Evolutionary conservation across 2,797 vertebrate species (phyloP), one percentile per base, ranked within the genome.

Genomic region (Danio albolineatus): DNA sequence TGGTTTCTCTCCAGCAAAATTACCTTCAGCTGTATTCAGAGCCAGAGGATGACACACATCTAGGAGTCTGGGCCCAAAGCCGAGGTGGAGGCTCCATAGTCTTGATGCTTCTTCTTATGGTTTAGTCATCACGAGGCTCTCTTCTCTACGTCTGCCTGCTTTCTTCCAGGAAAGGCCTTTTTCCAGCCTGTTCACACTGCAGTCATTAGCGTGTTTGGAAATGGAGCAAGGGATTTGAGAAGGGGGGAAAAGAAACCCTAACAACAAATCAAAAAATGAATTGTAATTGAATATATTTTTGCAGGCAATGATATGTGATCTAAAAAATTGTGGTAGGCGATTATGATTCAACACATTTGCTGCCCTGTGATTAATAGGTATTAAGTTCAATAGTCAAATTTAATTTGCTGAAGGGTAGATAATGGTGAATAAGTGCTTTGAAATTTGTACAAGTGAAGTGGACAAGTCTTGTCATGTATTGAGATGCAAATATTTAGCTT

Each of bases 111-210:
- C 70, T 72, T 54, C 65, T 86, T 81, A 73, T 81, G 83, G 62
- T 80, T 73, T 49, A 83, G 72, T 87, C 80, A 85, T 85, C 82
- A 80, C 28, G 75, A 65, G 76, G 65, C 67, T 61, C 61, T 83
- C 86, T 89, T 85, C 81, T 86, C 82, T 73, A 57, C 49, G 53
- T 62, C 76, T 73, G 21, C 56, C 71, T 46, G 51, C 82, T 75
- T 82, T 85, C 73, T 51, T 59, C 84, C 88, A 79, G 78, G 59
- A 87, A 92, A 90, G 84, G 79, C 57, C 82, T 76, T 87, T 91
- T 92, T 90, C 90, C 87, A 86, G 65, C 28, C 84, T 75, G 6
- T 85, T 86, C 82, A 81, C 86, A 88, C 43, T 75, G 73, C 53
- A 70, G 71, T 83, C 62, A 67, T 57, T 41, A 75, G 59, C 60